phyloP scores from a whole-genome alignment of 1,140 invertebrate species.

The Listronotus oregonensis region DNA sequence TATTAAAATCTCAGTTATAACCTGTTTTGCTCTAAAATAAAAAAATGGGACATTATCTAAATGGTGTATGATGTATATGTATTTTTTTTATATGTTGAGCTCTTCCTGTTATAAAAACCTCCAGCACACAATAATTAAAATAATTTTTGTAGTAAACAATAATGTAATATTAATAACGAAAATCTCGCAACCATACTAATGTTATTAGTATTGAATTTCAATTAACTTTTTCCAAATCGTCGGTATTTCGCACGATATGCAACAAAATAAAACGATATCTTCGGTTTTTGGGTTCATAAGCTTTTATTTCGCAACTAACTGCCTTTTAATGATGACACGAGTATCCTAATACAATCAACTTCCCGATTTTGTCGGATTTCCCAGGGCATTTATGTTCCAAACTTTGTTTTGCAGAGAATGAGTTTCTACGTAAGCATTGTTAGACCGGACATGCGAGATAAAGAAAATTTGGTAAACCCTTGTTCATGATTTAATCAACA shows the following conservation, averaged over 20 bases:
- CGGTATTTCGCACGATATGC: neutral
- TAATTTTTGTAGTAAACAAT: too few relatives aligned
- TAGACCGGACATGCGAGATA: constrained; percentile 13
- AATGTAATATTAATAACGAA: too few relatives aligned
- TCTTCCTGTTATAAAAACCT: too few relatives aligned
- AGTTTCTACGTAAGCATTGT: neutral
- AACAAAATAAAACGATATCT: neutral
- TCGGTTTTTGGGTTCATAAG: constrained; percentile 6
- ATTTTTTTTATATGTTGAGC: too few relatives aligned
- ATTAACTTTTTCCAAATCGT: too few relatives aligned
- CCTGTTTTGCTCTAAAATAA: too few relatives aligned
- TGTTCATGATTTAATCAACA: constrained; percentile 24
- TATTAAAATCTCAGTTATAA: too few relatives aligned
- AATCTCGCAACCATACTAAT: too few relatives aligned
- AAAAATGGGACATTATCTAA: too few relatives aligned
- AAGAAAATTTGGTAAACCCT: constrained; percentile 15
- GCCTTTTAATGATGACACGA: constrained; percentile 8
- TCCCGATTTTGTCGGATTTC: constrained; percentile 1
- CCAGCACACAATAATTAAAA: too few relatives aligned
- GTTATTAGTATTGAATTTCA: too few relatives aligned
- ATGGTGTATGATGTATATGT: too few relatives aligned
- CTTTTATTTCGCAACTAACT: constrained; percentile 11
- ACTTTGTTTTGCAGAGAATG: constrained; percentile 1
- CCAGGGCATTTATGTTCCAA: constrained; percentile 7
- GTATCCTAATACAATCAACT: constrained; percentile 14